Conservation (phyloP, 2,888 invertebrate species). For the Aphrophora alni region DNA sequence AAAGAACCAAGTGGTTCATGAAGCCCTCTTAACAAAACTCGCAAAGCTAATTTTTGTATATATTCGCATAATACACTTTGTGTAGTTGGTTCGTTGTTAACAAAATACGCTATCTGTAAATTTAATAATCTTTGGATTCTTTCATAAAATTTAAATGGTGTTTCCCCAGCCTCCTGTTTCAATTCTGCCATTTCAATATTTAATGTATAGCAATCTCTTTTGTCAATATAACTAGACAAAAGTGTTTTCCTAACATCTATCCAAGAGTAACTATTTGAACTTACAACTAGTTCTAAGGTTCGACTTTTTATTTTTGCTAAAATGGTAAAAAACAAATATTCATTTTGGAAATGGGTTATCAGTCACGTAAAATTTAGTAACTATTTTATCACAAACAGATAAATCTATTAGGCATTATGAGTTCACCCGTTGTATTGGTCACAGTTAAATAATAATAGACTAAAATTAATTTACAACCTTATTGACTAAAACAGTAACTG, state of each 20-base stretch:
- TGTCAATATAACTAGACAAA: neutral
- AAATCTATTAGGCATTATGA: neutral
- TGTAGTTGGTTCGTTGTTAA: neutral
- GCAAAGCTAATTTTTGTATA: neutral
- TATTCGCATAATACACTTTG: neutral
- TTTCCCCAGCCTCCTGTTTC: neutral
- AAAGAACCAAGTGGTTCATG: neutral
- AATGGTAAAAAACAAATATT: neutral
- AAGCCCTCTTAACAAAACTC: neutral
- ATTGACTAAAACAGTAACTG: too few species aligned
- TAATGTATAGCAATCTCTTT: constrained; percentile 9
- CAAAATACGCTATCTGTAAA: neutral
- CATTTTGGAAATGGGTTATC: neutral
- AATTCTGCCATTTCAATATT: constrained; percentile 7
- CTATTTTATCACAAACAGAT: constrained; percentile 18
- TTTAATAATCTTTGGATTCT: constrained; percentile 11
- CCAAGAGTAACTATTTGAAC: too few species aligned
- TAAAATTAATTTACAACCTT: too few species aligned
- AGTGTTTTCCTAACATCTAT: neutral
- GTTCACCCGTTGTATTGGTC: neutral
- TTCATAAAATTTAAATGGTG: neutral
- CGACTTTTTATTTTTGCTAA: constrained; percentile 3
- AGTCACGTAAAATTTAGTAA: neutral
- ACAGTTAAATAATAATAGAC: too few species aligned
- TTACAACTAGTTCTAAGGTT: too few species aligned